A percentile compares a stretch with the other conserved stretches of the same genome.
Evolutionary conservation across 2,888 invertebrate species (phyloP).

Genomic region (Taenaris catops): DNA sequence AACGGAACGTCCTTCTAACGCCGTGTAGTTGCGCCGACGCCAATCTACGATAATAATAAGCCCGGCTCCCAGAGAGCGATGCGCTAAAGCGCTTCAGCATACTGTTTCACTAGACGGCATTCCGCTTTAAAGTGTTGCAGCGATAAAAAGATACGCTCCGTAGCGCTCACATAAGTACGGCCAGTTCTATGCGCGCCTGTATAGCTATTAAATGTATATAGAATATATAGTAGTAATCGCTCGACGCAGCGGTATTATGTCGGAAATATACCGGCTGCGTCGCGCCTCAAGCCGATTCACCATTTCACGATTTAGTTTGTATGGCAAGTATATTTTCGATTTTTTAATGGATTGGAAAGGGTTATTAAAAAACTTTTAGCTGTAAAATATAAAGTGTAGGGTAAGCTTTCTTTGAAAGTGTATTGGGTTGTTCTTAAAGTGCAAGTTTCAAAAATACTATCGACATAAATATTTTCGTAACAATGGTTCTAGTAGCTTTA

Average conservation of each 20-base stretch:
- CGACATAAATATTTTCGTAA: slow-evolving; percentile 9
- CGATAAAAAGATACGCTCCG: slow-evolving; percentile 47
- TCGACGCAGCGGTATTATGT: slow-evolving; percentile 81
- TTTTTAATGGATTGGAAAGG: slow-evolving; percentile 63
- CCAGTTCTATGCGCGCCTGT: slow-evolving; percentile 81
- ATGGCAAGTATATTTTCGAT: slow-evolving; percentile 70
- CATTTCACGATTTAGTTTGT: slow-evolving; percentile 74
- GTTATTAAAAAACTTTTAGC: slow-evolving; percentile 60
- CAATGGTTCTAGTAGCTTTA: slow-evolving; percentile 9
- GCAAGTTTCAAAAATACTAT: slow-evolving; percentile 38
- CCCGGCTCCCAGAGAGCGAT: slow-evolving; percentile 56
- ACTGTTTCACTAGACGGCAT: slow-evolving; percentile 38
- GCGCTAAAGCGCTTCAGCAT: slow-evolving; percentile 57
- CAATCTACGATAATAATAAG: slow-evolving; percentile 81
- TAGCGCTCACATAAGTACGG: slow-evolving; percentile 80
- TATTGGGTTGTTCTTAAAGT: slow-evolving; percentile 47
- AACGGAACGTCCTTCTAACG: slow-evolving; percentile 81
- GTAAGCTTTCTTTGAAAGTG: slow-evolving; percentile 64
- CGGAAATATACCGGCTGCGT: slow-evolving; percentile 78
- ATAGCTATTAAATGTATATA: slow-evolving; percentile 81
- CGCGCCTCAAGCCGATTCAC: slow-evolving; percentile 72
- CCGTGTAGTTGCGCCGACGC: slow-evolving; percentile 81
- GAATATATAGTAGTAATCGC: slow-evolving; percentile 81
- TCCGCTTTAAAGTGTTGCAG: slow-evolving; percentile 52
- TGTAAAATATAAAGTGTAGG: slow-evolving; percentile 64